Evolutionary conservation across 2,888 invertebrate species (phyloP).

Genomic region (Heteromurus nitidus): DNA sequence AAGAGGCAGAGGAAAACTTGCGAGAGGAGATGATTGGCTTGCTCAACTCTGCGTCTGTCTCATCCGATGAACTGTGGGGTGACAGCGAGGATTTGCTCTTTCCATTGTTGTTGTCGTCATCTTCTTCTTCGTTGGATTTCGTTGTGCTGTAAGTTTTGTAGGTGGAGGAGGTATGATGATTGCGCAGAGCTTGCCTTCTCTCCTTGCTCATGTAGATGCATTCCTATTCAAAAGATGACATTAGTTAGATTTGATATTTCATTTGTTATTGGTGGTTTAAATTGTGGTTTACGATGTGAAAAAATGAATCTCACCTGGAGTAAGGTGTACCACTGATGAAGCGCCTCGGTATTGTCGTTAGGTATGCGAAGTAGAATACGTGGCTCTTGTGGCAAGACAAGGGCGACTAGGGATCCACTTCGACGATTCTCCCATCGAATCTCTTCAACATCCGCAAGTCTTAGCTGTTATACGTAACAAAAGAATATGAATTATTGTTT

Average conservation of each 20-base stretch:
- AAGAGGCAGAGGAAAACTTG: constrained; percentile 5
- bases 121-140: constrained; percentile 39
- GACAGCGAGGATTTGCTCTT: constrained; percentile 58
- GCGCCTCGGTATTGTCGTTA: constrained; percentile 76
- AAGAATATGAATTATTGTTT: not conserved
- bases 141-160: constrained; percentile 42
- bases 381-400: constrained; percentile 76
- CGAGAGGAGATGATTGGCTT: constrained; percentile 11
- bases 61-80: constrained; percentile 54
- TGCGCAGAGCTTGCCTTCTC: constrained; percentile 79
- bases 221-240: constrained; percentile 76
- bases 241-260: too few relatives aligned
- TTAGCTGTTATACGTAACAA: constrained; percentile 76
- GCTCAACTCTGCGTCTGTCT: constrained; percentile 23
- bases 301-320: constrained; percentile 77
- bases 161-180: constrained; percentile 76
- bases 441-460: constrained; percentile 81
- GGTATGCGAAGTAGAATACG: constrained; percentile 77
- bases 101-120: constrained; percentile 11
- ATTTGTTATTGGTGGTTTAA: not conserved
- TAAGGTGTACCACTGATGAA: constrained; percentile 82
- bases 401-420: constrained; percentile 80
- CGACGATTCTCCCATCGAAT: constrained; percentile 82
- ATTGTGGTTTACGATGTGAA: not conserved
- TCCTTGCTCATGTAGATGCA: constrained; percentile 82